phyloP scores from a whole-genome alignment of 1,140 invertebrate species.

The Papilio glaucus region DNA sequence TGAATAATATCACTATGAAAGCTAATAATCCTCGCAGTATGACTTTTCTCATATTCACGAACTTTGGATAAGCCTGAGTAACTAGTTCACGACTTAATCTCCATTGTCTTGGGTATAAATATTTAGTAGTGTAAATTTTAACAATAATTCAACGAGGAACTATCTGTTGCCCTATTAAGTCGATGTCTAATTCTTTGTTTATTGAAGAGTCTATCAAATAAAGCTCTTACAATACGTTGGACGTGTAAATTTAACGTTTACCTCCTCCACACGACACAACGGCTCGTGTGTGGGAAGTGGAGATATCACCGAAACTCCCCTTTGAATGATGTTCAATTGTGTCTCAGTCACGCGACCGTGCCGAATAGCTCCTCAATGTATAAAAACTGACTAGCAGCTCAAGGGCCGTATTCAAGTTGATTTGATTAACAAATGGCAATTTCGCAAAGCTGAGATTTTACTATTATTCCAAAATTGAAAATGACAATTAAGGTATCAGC shows the following conservation, averaged over 20 bases:
- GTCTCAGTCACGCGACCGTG: slow-evolving; percentile 43
- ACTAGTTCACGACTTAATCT: no score
- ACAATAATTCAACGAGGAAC: neutral
- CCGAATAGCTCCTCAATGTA: neutral
- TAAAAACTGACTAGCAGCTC: neutral
- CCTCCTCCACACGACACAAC: slow-evolving; percentile 21
- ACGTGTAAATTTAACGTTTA: neutral
- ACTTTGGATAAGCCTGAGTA: no score
- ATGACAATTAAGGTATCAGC: no score
- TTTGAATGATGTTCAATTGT: slow-evolving; percentile 28
- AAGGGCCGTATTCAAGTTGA: slow-evolving; percentile 1
- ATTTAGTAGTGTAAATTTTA: no score
- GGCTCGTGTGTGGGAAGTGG: slow-evolving; percentile 46
- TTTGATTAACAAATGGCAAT: neutral
- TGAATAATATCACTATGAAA: neutral
- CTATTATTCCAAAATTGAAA: no score
- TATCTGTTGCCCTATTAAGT: neutral
- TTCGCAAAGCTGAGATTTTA: neutral
- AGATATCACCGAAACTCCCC: slow-evolving; percentile 57
- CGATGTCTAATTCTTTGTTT: neutral
- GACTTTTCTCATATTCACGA: no score
- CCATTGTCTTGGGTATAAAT: no score
- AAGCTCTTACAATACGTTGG: neutral
- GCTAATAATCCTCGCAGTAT: neutral
- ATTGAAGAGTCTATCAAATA: neutral